Base-by-base conservation (phyloP, 2,888 invertebrate species). In the Mechanitis messenoides region DNA sequence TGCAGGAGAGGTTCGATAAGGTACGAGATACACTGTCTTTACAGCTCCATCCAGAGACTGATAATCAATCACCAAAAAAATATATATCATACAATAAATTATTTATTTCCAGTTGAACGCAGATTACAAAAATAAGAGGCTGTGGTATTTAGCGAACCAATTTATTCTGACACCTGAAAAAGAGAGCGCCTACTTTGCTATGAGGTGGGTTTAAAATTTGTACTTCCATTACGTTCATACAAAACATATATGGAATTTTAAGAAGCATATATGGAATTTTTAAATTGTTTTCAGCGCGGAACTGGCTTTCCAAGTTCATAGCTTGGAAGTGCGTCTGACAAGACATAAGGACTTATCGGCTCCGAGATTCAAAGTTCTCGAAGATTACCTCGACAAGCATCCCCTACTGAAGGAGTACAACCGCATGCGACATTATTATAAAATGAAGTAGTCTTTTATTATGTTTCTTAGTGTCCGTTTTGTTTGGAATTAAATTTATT, bases 1-100 rank as follows among this genome's bases (percentile, higher is more conserved):
- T 95, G 33, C 93, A 94, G 69, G 85, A 86, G 33, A 88, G 92
- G 68, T 94, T 93, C 74, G 93, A 95, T 69, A 86, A 89, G 84
- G 93, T 93, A 75, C 42, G 7, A 7, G 11, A 7, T 9, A 42
- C 9, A 42, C 42, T 20, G 20, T 20, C 20, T 35, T 35, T 1
- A 6, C 35, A 35, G 6, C 35, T 35, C 3, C 3, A 35, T 35
- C 6, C 35, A 35, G 35, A 1, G 35, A 35, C 6, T 2, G 35
- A 35, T 35, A 2, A 35, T 6, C 35, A 35, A 1, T 35, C 6
- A 42, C 28, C 9, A 50, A 11, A 42, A 33, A n/a, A 33, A n/a
- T 53, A 46, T 61, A 47, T 53, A 20, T 20, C 20, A 20, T 20
- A 20, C 20, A 20, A 58, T 55, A 35, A 47, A 20, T 57, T 42